A percentile compares a stretch with the other conserved stretches of the same genome.
phyloP scores from a whole-genome alignment of 2,888 invertebrate genomes.

The Diaphora mendica region DNA sequence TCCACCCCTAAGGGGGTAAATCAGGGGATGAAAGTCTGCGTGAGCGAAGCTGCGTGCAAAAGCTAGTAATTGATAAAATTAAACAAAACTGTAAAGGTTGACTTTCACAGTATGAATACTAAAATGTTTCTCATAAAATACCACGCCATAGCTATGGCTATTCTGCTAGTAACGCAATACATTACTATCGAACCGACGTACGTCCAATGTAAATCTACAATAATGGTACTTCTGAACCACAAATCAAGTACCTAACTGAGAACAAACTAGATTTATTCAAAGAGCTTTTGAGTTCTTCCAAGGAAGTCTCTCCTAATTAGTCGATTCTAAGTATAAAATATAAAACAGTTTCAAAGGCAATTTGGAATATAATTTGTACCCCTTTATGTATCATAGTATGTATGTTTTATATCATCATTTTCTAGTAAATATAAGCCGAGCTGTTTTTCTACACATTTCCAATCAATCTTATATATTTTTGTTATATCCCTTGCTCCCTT shows the following conservation, averaged over 20 bases:
- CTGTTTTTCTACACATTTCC: too few relatives aligned
- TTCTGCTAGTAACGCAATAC: neutral
- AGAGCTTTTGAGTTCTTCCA: neutral
- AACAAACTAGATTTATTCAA: neutral
- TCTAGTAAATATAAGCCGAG: too few relatives aligned
- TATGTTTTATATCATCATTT: too few relatives aligned
- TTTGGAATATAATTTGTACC: neutral
- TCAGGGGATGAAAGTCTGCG: too few relatives aligned
- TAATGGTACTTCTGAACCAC: slow-evolving; percentile 5
- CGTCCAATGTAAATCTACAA: slow-evolving; percentile 7
- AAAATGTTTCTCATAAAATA: neutral
- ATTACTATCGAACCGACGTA: neutral
- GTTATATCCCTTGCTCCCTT: too few relatives aligned
- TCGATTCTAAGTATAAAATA: neutral
- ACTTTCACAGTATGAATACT: neutral
- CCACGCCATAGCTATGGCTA: neutral
- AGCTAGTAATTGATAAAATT: too few relatives aligned
- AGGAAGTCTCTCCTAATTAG: neutral
- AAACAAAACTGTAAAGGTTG: too few relatives aligned
- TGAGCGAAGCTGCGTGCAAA: too few relatives aligned
- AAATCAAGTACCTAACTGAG: neutral
- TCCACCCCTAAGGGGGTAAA: too few relatives aligned
- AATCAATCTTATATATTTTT: too few relatives aligned
- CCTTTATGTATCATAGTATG: too few relatives aligned
- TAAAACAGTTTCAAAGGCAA: neutral